These are phyloP conservation scores for Bothrops jararaca DNA, from an alignment of 2,113 vertebrate species.

Conservation along the genomic window DNA sequence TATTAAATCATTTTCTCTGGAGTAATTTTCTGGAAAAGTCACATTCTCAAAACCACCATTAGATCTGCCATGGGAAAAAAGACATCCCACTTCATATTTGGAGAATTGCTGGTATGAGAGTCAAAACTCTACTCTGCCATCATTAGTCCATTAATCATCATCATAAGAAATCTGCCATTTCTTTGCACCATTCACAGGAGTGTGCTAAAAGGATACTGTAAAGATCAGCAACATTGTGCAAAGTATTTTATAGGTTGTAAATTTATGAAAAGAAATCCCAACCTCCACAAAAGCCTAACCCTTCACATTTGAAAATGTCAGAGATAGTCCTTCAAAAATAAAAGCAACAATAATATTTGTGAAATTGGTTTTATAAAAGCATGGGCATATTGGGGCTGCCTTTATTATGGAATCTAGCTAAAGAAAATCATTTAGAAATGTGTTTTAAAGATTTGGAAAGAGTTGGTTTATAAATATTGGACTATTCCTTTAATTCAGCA, in stretches of 20 bases:
- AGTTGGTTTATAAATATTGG: background rate
- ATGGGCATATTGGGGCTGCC: background rate
- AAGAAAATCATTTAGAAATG: background rate
- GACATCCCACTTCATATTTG: background rate
- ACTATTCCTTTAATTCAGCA: background rate
- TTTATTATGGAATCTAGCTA: background rate
- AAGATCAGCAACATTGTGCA: background rate
- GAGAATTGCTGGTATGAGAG: background rate
- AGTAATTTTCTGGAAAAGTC: background rate
- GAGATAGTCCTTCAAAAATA: background rate
- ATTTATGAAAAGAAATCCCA: background rate
- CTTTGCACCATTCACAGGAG: rapidly evolving
- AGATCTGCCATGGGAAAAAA: background rate
- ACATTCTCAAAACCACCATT: background rate
- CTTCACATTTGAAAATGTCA: background rate
- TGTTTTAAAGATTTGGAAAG: background rate
- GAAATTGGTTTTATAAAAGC: background rate
- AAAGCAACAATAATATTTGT: background rate
- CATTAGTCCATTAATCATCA: background rate
- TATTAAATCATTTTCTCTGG: background rate
- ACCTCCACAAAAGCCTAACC: background rate
- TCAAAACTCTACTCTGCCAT: conserved; percentile 46
- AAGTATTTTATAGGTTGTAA: background rate
- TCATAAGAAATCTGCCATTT: background rate
- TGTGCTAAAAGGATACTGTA: rapidly evolving